Base-by-base conservation (phyloP, 2,888 invertebrate species). In the Pomacea canaliculata region DNA sequence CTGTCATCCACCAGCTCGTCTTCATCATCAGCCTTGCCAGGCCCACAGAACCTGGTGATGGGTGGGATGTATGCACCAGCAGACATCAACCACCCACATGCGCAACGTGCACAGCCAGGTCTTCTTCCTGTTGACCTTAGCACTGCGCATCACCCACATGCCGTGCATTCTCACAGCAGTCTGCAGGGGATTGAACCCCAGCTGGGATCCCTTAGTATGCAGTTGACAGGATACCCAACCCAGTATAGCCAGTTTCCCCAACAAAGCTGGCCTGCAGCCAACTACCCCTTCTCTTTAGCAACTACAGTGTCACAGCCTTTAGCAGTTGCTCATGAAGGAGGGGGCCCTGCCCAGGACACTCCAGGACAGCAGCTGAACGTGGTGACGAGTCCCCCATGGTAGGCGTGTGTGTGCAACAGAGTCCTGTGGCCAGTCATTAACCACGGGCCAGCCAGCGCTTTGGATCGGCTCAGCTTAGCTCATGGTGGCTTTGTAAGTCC, bases 371-470 rank as follows among this genome's bases (percentile, higher is more conserved):
- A 10, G 77, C 83, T 19, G 81, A 75, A 4, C 78, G 87, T 27
- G 85, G 93, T 83, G 94, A 94, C 85, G 94, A 94, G 89, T 94
- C 95, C 88, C 95, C 95, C 84, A 95, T 96, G 95, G 94, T 96
- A 88, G 95, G 95, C 83, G 96, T 96, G 86, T 96, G 96, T 92
- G 94, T 96, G 90, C 95, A 96, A 92, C 96, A 96, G 93, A 96
- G 95, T 93, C 96, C 97, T 87, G 96, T 97, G 89, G 96, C 95
- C 91, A 97, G 96, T 91, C 97, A 97, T 92, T 94, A 88, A 91
- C 68, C 49, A 51, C 27, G 73, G 67, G 19, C 37, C n/a, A 49
- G 60, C 71, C 71, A 60, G 48, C 68, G 37, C 68, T 9, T 46
- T 46, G 56, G 37, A 23, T 71, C 23, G 23, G 70, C 10, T 56